A percentile compares a stretch with the other conserved stretches of the same genome.
These are phyloP conservation scores for pig (Sus scrofa) DNA, from an alignment of 2,113 vertebrate genomes.

Conservation along the genomic window T2T-Sscrofa CM000820.6:94064501-94065000, in stretches of 20 bases:
- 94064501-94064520: slow-evolving; percentile 91
- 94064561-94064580: neutral
- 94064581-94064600: neutral
- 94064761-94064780: neutral
- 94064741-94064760: neutral
- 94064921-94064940: neutral
- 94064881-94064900: neutral
- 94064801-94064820: slow-evolving; percentile 30
- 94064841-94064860: neutral
- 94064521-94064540: neutral
- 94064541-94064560: slow-evolving; percentile 9
- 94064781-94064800: neutral
- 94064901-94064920: slow-evolving; percentile 11
- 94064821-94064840: slow-evolving; percentile 34
- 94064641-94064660: neutral
- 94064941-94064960: neutral
- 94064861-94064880: neutral
- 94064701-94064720: slow-evolving; percentile 39
- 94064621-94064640: slow-evolving; percentile 2
- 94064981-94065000: neutral
- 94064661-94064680: neutral
- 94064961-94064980: neutral
- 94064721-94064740: neutral
- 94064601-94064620: neutral
- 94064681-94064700: neutral